Evolutionary conservation across 2,797 vertebrate genomes (phyloP).

Genomic region (Muraenolepis orangiensis): DNA sequence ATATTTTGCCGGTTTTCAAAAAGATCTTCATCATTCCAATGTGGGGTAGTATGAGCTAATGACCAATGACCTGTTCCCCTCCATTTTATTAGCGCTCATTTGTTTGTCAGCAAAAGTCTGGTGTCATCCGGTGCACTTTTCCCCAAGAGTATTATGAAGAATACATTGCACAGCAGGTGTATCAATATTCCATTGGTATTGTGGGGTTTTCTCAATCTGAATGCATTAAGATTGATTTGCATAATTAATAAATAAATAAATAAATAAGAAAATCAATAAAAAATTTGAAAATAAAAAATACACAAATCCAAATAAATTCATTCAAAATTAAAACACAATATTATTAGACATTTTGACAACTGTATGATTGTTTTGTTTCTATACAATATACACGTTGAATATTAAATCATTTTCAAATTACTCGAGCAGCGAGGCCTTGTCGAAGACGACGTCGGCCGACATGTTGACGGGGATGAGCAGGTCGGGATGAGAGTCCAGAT

Average conservation of each 20-base stretch:
- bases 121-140: too few species aligned
- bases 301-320: background rate
- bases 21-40: too few species aligned
- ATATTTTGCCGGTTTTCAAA: too few species aligned
- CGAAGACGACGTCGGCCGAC: conserved; percentile 89
- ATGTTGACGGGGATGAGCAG: conserved; percentile 95
- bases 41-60: too few species aligned
- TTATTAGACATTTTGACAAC: background rate
- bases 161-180: background rate
- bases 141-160: too few species aligned
- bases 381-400: too few species aligned
- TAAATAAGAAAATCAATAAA: background rate
- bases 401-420: conserved; percentile 37
- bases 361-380: too few species aligned
- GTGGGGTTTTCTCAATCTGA: background rate
- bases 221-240: background rate
- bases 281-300: background rate
- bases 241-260: background rate
- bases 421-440: conserved; percentile 91
- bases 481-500: conserved; percentile 95
- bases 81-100: too few species aligned
- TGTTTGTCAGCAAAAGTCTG: too few species aligned
- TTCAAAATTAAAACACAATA: background rate
- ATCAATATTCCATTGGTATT: background rate
- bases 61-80: too few species aligned